Evolutionary conservation across 2,888 invertebrate genomes (phyloP).

Genomic region (Nezara viridula): DNA sequence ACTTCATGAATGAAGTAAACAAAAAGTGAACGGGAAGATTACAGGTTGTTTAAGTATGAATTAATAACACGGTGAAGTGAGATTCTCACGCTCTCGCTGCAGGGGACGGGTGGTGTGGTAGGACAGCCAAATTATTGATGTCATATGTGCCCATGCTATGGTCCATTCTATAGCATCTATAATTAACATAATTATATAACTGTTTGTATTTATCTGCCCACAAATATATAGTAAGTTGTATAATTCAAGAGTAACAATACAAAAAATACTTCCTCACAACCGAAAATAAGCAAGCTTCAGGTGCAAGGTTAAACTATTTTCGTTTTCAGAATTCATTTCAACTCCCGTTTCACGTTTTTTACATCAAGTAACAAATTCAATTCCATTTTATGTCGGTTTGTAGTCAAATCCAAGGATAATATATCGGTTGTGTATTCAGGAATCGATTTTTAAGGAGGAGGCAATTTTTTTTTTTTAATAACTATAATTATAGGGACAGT

Average conservation of each 20-base stretch:
- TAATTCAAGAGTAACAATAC: background rate
- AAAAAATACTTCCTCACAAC: too few relatives aligned
- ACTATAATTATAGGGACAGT: too few relatives aligned
- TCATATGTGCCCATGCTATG: background rate
- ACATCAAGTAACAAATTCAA: too few relatives aligned
- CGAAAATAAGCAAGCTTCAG: too few relatives aligned
- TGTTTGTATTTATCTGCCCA: background rate
- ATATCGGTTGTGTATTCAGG: too few relatives aligned
- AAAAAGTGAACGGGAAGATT: background rate
- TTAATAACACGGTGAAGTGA: background rate
- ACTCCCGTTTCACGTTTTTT: too few relatives aligned
- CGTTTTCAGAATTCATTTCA: too few relatives aligned
- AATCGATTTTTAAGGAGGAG: too few relatives aligned
- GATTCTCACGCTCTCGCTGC: background rate
- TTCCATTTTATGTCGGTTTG: too few relatives aligned
- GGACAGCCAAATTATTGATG: constrained; percentile 12
- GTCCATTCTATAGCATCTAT: background rate
- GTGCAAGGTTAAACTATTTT: too few relatives aligned
- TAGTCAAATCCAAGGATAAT: too few relatives aligned
- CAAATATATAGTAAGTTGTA: background rate
- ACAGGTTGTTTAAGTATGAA: background rate
- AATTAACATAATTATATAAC: background rate
- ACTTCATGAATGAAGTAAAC: background rate
- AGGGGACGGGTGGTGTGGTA: background rate
- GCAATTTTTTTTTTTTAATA: too few relatives aligned